A percentile compares a stretch with the other conserved stretches of the same genome.
Evolutionary conservation across 2,888 invertebrate species (phyloP).

Genomic region (Drosophila buzzatii): DNA sequence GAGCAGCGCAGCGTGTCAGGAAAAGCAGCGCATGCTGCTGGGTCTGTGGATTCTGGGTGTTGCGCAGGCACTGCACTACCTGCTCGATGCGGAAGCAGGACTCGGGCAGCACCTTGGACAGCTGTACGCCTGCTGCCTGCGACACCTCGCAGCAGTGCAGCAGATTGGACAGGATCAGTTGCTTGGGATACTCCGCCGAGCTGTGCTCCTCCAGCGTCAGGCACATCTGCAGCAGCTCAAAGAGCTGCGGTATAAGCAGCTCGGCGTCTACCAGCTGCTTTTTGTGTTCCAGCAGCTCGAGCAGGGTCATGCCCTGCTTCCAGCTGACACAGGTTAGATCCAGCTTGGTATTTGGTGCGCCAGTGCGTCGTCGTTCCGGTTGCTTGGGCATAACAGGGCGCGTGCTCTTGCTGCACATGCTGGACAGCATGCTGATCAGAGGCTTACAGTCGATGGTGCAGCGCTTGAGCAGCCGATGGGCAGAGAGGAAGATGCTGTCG

Average conservation of each 20-base stretch:
- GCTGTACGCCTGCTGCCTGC: conserved; percentile 84
- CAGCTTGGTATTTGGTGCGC: conserved; percentile 21
- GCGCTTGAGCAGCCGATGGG: conserved; percentile 88
- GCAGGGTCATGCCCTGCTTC: conserved; percentile 91
- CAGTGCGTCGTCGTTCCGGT: conserved; percentile 22
- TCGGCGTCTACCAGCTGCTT: conserved; percentile 90
- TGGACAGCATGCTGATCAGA: conserved; percentile 87
- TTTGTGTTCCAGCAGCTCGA: conserved; percentile 95
- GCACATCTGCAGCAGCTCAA: conserved; percentile 92
- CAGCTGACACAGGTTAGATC: conserved; percentile 89
- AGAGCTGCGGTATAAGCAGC: conserved; percentile 90
- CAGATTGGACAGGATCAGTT: conserved; percentile 92
- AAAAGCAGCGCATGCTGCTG: conserved; percentile 96
- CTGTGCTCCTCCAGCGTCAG: conserved; percentile 92
- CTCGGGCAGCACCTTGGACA: conserved; percentile 85
- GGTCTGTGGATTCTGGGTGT: conserved; percentile 97
- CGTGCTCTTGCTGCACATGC: conserved; percentile 85
- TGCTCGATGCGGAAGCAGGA: conserved; percentile 84
- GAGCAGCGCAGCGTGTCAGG: conserved; percentile 91
- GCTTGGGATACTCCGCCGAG: conserved; percentile 94
- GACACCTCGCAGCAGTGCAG: conserved; percentile 90
- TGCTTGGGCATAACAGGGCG: neutral
- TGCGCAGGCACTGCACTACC: conserved; percentile 94
- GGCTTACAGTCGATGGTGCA: conserved; percentile 88
- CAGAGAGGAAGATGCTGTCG: conserved; percentile 87